Conservation (phyloP, 2,888 invertebrate genomes). For the Drosophila fungiperda region DNA sequence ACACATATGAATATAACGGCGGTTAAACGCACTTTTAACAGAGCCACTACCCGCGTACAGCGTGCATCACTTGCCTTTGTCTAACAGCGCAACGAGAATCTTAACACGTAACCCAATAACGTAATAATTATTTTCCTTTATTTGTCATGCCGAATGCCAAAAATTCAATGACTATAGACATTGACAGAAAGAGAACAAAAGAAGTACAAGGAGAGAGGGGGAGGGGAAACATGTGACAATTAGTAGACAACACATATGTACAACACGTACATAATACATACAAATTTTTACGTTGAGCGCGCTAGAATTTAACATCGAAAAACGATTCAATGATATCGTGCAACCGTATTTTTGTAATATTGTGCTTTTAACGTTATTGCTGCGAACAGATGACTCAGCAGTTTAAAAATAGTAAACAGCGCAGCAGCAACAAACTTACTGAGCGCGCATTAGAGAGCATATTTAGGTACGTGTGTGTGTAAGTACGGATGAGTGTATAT, state of each 20-base stretch:
- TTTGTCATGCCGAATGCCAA: slow-evolving; percentile 27
- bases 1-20: slow-evolving; percentile 52
- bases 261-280: slow-evolving; percentile 21
- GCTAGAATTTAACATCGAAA: slow-evolving; percentile 40
- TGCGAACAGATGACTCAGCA: slow-evolving; percentile 84
- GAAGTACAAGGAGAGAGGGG: background rate
- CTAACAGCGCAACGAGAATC: slow-evolving; percentile 13
- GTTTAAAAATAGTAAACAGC: slow-evolving; percentile 85
- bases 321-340: slow-evolving; percentile 50
- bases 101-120: slow-evolving; percentile 61
- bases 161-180: slow-evolving; percentile 19
- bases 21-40: slow-evolving; percentile 26
- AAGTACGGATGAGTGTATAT: background rate
- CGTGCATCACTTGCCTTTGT: slow-evolving; percentile 13
- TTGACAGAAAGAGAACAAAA: background rate
- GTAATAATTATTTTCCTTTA: slow-evolving; percentile 6
- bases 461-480: background rate
- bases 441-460: slow-evolving; percentile 56
- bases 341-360: slow-evolving; percentile 38
- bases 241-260: slow-evolving; percentile 9
- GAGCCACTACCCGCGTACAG: background rate
- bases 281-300: slow-evolving; percentile 21
- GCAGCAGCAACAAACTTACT: slow-evolving; percentile 52
- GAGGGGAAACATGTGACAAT: slow-evolving; percentile 12
- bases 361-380: slow-evolving; percentile 71